Evolutionary conservation across 2,797 vertebrate genomes (phyloP).

Genomic region (Jordanella pulchra): DNA sequence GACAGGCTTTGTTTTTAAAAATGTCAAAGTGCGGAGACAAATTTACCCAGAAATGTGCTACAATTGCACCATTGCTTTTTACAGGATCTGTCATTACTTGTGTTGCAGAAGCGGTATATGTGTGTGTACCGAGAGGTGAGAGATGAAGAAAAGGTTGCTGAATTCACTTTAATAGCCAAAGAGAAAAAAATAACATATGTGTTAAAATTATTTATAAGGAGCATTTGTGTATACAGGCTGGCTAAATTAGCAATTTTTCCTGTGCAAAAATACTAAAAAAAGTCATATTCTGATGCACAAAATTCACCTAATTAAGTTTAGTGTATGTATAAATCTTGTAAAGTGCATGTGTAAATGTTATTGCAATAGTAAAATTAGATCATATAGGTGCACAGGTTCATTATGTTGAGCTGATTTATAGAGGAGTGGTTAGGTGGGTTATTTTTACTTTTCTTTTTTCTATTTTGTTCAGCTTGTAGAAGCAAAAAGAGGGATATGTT

Average conservation of each 20-base stretch:
- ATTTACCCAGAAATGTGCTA: slow-evolving; percentile 74
- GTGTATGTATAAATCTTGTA: slow-evolving; percentile 1
- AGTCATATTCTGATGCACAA: not conserved
- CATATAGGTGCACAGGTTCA: slow-evolving; percentile 19
- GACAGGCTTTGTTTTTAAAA: slow-evolving; percentile 72
- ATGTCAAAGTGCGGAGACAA: slow-evolving; percentile 76
- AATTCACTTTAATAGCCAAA: slow-evolving; percentile 41
- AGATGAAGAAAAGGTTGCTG: slow-evolving; percentile 43
- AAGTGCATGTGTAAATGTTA: slow-evolving; percentile 8
- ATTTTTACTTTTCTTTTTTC: not conserved
- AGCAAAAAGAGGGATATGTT: slow-evolving; percentile 77
- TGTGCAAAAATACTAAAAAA: slow-evolving; percentile 10
- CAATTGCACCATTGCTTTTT: slow-evolving; percentile 63
- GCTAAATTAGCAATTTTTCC: slow-evolving; percentile 4
- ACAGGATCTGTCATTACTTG: slow-evolving; percentile 59
- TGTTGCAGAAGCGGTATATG: slow-evolving; percentile 30
- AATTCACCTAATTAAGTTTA: slow-evolving; percentile 6
- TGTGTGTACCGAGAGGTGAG: slow-evolving; percentile 25
- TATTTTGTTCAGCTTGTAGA: slow-evolving; percentile 27
- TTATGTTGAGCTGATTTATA: slow-evolving; percentile 23
- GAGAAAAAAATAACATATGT: not conserved
- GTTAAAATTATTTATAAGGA: slow-evolving; percentile 19
- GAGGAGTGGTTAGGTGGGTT: slow-evolving; percentile 24
- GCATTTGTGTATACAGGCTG: not conserved
- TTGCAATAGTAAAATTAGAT: slow-evolving; percentile 8